Evolutionary conservation across 1,140 invertebrate species (phyloP).

Genomic region (Samia ricini): DNA sequence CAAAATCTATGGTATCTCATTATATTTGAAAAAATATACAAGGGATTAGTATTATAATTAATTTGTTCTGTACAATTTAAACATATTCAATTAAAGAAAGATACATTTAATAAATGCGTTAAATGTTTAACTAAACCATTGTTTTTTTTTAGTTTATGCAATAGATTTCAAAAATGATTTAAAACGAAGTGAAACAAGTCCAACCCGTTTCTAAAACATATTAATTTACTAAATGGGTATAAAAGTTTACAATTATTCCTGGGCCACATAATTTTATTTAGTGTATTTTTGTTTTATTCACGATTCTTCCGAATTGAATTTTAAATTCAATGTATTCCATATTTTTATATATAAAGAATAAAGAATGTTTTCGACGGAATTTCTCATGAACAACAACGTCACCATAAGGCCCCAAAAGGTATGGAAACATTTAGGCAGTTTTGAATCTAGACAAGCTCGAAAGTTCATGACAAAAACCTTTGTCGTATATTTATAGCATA

Average conservation of each 20-base stretch:
- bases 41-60: slow-evolving; percentile 60
- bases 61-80: slow-evolving; percentile 65
- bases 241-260: too few relatives aligned
- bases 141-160: slow-evolving; percentile 13
- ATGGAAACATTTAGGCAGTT: neutral
- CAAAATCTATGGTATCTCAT: slow-evolving; percentile 49
- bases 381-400: neutral
- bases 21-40: slow-evolving; percentile 74
- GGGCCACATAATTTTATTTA: too few relatives aligned
- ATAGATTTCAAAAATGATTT: too few relatives aligned
- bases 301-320: too few relatives aligned
- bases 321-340: too few relatives aligned
- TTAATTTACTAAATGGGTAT: too few relatives aligned
- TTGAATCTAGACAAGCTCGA: neutral
- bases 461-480: neutral
- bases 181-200: too few relatives aligned
- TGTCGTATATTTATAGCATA: neutral
- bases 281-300: too few relatives aligned
- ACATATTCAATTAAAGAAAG: slow-evolving; percentile 45
- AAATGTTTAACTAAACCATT: slow-evolving; percentile 34
- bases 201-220: too few relatives aligned
- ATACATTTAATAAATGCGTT: slow-evolving; percentile 70
- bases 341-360: too few relatives aligned
- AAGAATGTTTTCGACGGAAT: neutral
- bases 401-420: neutral